Base-by-base conservation (phyloP, 64 coral and sea anemone genomes). In the Orbicella faveolata region DNA sequence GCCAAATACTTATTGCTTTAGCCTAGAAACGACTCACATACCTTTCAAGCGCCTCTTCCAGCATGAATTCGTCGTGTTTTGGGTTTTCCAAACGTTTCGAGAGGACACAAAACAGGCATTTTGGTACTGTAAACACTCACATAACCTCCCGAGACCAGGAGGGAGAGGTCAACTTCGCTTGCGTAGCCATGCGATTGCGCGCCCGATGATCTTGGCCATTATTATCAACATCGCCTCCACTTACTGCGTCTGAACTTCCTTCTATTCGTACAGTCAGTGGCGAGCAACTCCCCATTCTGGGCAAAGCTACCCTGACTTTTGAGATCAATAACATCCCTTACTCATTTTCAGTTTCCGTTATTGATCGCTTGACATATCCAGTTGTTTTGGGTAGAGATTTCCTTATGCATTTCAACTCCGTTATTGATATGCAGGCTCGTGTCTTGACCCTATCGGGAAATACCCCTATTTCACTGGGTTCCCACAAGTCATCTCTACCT, bases 371-470 rank as follows among this genome's bases (percentile, higher is more conserved):
- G 11, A 79, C 52, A 14, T 89, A 89, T 61, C 62, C 87, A 10
- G 87, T 89, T 23, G 87, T 89, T 36, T 13, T 89, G 11, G 87
- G 87, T 5, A 62, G 87, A 41, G 75, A 89, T 65, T 89, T 89
- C 68, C 75, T 89, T 20, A 76, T 66, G 36, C 75, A 89, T 9
- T 78, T 23, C 62, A 34, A 74, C 5, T 76, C 87, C 4, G 63
- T 89, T 2, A 89, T 89, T 68, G 75, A 89, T 18, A 9, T 89
- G 35, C 33, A 78, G 57, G 41, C 9, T 0, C 6, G 67, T 30
- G 75, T 37, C 23, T 68, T 87, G n/a, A 34, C 8, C 16, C 73
- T 87, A 1, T 52, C 52, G 12, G 69, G 41, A 34, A 30, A 25
- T 23, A 73, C 39, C 25, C 36, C 69, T 0, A 72, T 52, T 52